Evolutionary conservation across 2,797 vertebrate genomes (phyloP).

Genomic region (Danio kyathit): DNA sequence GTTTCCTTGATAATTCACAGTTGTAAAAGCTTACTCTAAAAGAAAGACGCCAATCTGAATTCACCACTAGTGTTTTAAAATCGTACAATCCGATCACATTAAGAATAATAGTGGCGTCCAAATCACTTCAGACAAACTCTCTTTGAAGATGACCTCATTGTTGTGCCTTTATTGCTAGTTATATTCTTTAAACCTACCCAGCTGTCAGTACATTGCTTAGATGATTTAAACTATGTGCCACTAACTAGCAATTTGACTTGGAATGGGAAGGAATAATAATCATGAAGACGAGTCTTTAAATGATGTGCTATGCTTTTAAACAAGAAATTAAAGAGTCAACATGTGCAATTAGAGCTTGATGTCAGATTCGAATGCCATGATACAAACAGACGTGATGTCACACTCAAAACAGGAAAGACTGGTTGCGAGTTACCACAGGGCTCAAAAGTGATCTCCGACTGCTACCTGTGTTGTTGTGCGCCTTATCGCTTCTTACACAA

Average conservation of each 20-base stretch:
- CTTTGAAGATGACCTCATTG: conserved; percentile 10
- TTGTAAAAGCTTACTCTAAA: conserved; percentile 34
- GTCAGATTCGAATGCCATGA: background rate
- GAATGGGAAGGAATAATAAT: background rate
- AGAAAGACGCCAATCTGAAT: conserved; percentile 3
- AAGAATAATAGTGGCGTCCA: background rate
- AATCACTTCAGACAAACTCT: background rate
- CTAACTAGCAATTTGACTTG: background rate
- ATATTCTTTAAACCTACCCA: conserved; percentile 13
- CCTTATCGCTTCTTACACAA: background rate
- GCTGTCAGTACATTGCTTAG: conserved; percentile 21
- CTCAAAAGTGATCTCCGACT: conserved; percentile 8
- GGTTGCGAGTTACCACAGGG: background rate
- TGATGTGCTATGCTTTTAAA: background rate
- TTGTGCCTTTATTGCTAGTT: conserved; percentile 7
- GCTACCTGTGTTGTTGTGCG: background rate
- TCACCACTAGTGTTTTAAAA: background rate
- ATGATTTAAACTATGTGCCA: conserved; percentile 1
- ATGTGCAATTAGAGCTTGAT: conserved; percentile 2
- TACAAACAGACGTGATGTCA: conserved; percentile 1
- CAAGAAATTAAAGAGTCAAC: conserved; percentile 2
- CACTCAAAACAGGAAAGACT: conserved; percentile 31
- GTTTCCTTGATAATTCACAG: conserved; percentile 36
- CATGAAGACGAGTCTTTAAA: conserved; percentile 1
- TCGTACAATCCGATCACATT: background rate